These are phyloP conservation scores for Tachina lurida DNA, from an alignment of 2,888 invertebrate species.

Conservation along the genomic window DNA sequence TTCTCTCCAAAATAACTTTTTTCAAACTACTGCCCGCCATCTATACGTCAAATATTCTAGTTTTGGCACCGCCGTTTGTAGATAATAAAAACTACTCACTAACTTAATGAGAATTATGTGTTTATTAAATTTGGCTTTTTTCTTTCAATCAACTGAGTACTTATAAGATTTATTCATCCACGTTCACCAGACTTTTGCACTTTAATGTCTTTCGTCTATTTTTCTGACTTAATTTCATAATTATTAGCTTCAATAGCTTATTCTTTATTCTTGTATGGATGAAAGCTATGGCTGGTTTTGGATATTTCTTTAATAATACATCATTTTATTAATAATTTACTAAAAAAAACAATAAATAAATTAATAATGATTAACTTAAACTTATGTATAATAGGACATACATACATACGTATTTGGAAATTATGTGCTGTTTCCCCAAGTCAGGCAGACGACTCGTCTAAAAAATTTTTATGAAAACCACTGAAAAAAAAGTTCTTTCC, in stretches of 20 bases:
- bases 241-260: constrained; percentile 23
- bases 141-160: neutral
- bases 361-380: constrained; percentile 62
- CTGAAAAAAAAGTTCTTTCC: no score
- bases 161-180: neutral
- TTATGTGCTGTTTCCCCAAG: no score
- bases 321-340: constrained; percentile 60
- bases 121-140: neutral
- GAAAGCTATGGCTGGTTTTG: constrained; percentile 53
- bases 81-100: no score
- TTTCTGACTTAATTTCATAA: constrained; percentile 5
- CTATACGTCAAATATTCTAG: no score
- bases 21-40: no score
- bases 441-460: no score
- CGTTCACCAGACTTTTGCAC: constrained; percentile 13
- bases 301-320: constrained; percentile 30
- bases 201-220: constrained; percentile 35
- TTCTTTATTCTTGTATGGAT: constrained; percentile 6
- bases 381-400: constrained; percentile 41
- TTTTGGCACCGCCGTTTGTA: no score
- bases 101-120: no score
- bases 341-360: constrained; percentile 47
- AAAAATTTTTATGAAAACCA: no score
- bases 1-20: no score
- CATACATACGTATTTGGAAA: no score